Evolutionary conservation across 2,797 vertebrate genomes (phyloP).

Genomic region (Rhinoraja longicauda): DNA sequence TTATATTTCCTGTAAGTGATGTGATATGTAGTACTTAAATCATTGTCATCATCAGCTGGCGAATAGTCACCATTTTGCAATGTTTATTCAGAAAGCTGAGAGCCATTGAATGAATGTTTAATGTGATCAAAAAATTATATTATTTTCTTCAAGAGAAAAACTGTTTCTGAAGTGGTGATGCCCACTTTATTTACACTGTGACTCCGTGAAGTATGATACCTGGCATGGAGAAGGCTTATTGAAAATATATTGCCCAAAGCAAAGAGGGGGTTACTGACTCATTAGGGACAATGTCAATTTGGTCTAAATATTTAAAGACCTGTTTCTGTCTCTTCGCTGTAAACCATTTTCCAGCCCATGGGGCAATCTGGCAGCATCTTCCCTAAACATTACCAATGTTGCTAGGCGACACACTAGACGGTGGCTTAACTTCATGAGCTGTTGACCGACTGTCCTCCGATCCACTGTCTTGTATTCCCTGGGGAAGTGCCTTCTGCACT

Average conservation of each 20-base stretch:
- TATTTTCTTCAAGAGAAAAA: not conserved
- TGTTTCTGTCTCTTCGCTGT: not conserved
- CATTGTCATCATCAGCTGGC: not conserved
- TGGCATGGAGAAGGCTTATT: not conserved
- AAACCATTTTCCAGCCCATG: not conserved
- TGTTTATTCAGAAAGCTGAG: not conserved
- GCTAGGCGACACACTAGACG: not conserved
- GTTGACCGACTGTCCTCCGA: not conserved
- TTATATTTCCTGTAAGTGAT: conserved; percentile 23
- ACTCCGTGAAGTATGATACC: not conserved
- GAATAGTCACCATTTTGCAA: conserved; percentile 16
- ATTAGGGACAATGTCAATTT: not conserved
- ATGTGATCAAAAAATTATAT: not conserved
- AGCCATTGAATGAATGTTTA: not conserved
- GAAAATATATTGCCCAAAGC: not conserved
- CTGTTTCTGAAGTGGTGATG: not conserved
- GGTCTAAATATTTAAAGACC: not conserved
- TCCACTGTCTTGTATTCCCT: no score
- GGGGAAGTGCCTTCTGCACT: not conserved
- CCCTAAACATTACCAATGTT: not conserved
- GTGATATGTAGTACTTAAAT: not conserved
- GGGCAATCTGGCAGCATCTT: not conserved
- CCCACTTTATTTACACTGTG: not conserved
- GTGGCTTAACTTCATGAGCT: not conserved
- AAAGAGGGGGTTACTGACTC: not conserved